Base-by-base conservation (phyloP, 1,140 invertebrate species). In the Drosophila kanapiae region DNA sequence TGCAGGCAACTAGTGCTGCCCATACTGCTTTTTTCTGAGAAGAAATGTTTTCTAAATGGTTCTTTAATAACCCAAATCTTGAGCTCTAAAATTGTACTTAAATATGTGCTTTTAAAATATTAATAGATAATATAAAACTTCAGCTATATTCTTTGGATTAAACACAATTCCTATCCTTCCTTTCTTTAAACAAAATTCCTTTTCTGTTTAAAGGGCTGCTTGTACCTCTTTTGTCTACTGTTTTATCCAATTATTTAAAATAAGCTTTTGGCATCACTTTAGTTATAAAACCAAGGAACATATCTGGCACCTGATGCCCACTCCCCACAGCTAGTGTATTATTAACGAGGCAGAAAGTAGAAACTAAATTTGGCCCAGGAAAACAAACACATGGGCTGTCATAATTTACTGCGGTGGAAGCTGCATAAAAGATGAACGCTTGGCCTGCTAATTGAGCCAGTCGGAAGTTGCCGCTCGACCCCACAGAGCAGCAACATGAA, bases 401-500 rank as follows among this genome's bases (percentile, higher is more conserved):
- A 77, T 77, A 68, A 77, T 78, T 78, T 56, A 78, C 74, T 47
- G 63, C 53, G 54, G 56, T 54, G 48, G 58, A 78, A 58, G 76
- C 76, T 78, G 75, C 70, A 65, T 78, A 65, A 78, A 75, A 63
- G 49, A 82, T 75, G 74, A 78, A 77, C 62, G 33, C 67, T 57
- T 60, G 33, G 70, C 14, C 51, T 42, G 48, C 77, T 88, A 88
- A 88, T 90, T 84, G 78, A 56, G 69, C 47, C 64, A 40, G 64
- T 78, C 67, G 78, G 54, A 70, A 40, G 63, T 51, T 74, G 65
- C 42, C 47, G 56, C 53, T 56, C 51, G 53, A 64, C 61, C 51
- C 45, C 38, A 43, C 51, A 58, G 72, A 82, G 75, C 62, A 82
- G 75, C 62, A 82, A 82, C 65, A 82, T 86, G 82, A 79, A 86